Percentiles rank a stretch among this genome's conserved stretches.
These are phyloP conservation scores for Stichodactyla helianthus DNA, from an alignment of 64 coral and sea anemone genomes.

Conservation along the genomic window DNA sequence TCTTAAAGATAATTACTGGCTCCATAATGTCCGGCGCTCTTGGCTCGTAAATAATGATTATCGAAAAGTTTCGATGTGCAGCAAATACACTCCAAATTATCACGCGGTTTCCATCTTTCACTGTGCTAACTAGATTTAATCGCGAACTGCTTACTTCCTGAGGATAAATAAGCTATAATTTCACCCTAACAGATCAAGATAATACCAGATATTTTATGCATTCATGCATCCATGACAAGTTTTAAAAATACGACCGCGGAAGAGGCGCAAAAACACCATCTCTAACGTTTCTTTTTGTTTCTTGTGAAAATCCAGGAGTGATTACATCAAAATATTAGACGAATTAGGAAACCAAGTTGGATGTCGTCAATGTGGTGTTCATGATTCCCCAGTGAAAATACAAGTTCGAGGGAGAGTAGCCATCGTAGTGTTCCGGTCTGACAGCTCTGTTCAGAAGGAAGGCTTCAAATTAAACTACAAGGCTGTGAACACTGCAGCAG, in stretches of 20 bases:
- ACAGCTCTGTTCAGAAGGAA: slow-evolving; percentile 54
- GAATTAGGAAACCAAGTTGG: slow-evolving; percentile 75
- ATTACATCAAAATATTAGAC: slow-evolving; percentile 62
- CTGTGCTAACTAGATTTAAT: too few species aligned
- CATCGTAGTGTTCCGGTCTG: slow-evolving; percentile 68
- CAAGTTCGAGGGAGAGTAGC: slow-evolving; percentile 66
- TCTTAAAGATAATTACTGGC: background rate
- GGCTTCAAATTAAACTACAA: slow-evolving; percentile 73
- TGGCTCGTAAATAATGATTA: background rate
- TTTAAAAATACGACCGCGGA: background rate
- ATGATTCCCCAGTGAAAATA: slow-evolving; percentile 20
- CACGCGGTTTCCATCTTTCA: too few species aligned
- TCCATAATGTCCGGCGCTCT: background rate
- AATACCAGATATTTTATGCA: too few species aligned
- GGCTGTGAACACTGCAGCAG: background rate
- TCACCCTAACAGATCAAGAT: too few species aligned
- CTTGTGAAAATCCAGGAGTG: slow-evolving; percentile 45
- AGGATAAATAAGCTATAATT: too few species aligned
- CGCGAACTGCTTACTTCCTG: too few species aligned
- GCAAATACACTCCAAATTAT: too few species aligned
- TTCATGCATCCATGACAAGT: too few species aligned
- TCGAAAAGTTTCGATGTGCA: too few species aligned
- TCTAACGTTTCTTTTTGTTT: background rate
- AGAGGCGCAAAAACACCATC: background rate
- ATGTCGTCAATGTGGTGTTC: slow-evolving; percentile 58